These are phyloP conservation scores for Myathropa florea DNA, from an alignment of 2,888 invertebrate genomes.

Conservation along the genomic window DNA sequence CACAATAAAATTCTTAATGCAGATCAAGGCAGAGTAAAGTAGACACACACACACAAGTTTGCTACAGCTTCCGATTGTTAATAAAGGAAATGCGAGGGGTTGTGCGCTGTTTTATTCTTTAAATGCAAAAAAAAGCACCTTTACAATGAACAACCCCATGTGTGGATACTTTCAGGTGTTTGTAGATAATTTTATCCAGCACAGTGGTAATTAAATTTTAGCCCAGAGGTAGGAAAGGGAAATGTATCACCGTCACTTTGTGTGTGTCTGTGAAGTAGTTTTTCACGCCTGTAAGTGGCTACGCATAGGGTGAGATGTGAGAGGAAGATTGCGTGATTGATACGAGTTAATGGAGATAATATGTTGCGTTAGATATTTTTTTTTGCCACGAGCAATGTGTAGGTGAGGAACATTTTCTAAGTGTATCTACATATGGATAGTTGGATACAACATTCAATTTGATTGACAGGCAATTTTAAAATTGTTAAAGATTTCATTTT, in stretches of 20 bases:
- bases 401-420: background rate
- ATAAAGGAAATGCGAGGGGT: too few relatives aligned
- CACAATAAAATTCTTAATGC: too few relatives aligned
- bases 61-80: too few relatives aligned
- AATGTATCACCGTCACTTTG: background rate
- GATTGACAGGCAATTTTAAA: too few relatives aligned
- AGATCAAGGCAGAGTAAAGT: too few relatives aligned
- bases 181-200: conserved; percentile 11
- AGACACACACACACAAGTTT: too few relatives aligned
- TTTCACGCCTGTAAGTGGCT: conserved; percentile 13
- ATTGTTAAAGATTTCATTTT: too few relatives aligned
- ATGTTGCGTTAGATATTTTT: background rate
- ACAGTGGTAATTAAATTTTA: conserved; percentile 45
- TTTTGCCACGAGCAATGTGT: background rate
- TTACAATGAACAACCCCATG: background rate
- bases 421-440: too few relatives aligned
- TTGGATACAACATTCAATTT: too few relatives aligned
- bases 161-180: background rate
- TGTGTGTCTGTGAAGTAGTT: conserved; percentile 2
- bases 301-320: conserved; percentile 32
- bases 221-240: background rate
- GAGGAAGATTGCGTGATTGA: conserved; percentile 17
- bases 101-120: too few relatives aligned
- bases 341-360: conserved; percentile 14
- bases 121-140: background rate